phyloP scores from a whole-genome alignment of 2,113 vertebrate genomes.

The Morphnarchus princeps region DNA sequence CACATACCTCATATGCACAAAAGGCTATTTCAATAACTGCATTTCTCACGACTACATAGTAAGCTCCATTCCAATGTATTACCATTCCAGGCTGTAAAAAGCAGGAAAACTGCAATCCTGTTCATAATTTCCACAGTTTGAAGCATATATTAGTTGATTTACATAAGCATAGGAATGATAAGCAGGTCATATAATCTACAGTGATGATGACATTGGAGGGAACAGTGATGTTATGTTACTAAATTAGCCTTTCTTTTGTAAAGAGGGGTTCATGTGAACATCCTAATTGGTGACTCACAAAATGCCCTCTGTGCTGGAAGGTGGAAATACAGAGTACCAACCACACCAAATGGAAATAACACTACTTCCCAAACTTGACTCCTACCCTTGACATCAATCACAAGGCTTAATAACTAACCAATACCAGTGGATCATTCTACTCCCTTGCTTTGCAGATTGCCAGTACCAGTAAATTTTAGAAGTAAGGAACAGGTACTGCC shows the following conservation, averaged over 20 bases:
- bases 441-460: neutral
- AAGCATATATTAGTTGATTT: neutral
- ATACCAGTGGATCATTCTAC: neutral
- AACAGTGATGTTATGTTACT: neutral
- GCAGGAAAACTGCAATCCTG: neutral
- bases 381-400: neutral
- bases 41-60: neutral
- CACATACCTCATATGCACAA: neutral
- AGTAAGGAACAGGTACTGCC: neutral
- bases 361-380: neutral
- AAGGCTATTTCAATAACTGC: neutral
- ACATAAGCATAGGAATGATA: neutral
- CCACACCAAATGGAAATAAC: neutral
- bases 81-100: neutral
- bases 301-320: neutral
- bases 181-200: neutral
- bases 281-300: neutral
- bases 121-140: neutral
- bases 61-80: neutral
- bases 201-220: neutral
- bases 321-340: neutral
- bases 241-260: neutral
- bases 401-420: neutral
- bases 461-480: neutral
- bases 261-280: neutral